Conservation (phyloP, 2,888 invertebrate genomes). For the Piscicola geometra region DNA sequence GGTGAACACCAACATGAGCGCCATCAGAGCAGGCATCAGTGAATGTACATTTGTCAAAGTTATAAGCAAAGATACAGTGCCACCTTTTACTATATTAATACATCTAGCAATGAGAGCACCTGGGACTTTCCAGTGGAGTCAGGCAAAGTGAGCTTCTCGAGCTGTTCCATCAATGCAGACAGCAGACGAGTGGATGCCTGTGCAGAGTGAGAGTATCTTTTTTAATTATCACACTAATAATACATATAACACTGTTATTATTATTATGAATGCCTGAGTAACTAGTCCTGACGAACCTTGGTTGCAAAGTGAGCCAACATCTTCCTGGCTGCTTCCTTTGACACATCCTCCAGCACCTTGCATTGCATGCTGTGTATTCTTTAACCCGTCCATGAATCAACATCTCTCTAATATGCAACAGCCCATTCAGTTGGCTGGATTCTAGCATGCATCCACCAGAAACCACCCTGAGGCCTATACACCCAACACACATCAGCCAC, state of each 20-base stretch:
- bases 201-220: neutral
- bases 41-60: no score
- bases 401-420: no score
- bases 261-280: neutral
- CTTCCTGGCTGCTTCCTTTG: slow-evolving; percentile 30
- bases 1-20: no score
- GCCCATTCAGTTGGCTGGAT: neutral
- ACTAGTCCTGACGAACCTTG: no score
- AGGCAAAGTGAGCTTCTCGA: slow-evolving; percentile 20
- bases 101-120: no score
- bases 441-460: neutral
- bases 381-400: no score
- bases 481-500: neutral
- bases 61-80: no score
- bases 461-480: neutral
- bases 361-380: no score
- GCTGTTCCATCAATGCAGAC: slow-evolving; percentile 14
- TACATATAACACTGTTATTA: neutral
- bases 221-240: neutral
- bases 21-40: no score
- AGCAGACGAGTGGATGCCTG: slow-evolving; percentile 20
- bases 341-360: slow-evolving; percentile 22
- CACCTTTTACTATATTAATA: no score
- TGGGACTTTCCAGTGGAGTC: slow-evolving; percentile 26
- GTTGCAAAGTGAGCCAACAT: slow-evolving; percentile 27